Evolutionary conservation across 2,797 vertebrate genomes (phyloP).

Genomic region (Melopsittacus undulatus): DNA sequence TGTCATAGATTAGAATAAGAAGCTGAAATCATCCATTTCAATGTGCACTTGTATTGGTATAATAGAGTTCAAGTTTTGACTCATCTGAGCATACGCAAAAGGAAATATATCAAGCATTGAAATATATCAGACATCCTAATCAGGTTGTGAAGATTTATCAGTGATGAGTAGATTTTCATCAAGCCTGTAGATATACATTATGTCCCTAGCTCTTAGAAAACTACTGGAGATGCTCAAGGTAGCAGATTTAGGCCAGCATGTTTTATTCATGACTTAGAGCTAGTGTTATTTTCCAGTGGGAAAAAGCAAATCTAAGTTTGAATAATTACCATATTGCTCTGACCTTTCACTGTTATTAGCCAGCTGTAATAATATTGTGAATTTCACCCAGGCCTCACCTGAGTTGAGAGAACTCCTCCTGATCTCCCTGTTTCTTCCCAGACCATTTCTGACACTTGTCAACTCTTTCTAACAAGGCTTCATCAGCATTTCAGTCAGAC

Average conservation of each 20-base stretch:
- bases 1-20: neutral
- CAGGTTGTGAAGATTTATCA: neutral
- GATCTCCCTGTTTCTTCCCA: neutral
- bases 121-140: neutral
- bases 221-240: neutral
- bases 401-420: neutral
- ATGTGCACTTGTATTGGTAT: neutral
- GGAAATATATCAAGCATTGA: neutral
- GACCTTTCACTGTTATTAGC: conserved; percentile 31
- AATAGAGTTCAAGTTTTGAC: neutral
- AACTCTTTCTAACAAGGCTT: neutral
- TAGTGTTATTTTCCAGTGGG: neutral
- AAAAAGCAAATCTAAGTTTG: neutral
- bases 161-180: neutral
- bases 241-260: neutral
- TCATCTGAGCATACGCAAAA: neutral
- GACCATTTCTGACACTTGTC: neutral
- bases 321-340: conserved; percentile 19
- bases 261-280: conserved; percentile 28
- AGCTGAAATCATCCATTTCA: neutral
- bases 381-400: neutral
- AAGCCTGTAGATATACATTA: conserved; percentile 1
- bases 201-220: neutral
- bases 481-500: neutral
- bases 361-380: neutral